Conservation (phyloP, 2,113 vertebrate genomes). For the Athene cunicularia region DNA sequence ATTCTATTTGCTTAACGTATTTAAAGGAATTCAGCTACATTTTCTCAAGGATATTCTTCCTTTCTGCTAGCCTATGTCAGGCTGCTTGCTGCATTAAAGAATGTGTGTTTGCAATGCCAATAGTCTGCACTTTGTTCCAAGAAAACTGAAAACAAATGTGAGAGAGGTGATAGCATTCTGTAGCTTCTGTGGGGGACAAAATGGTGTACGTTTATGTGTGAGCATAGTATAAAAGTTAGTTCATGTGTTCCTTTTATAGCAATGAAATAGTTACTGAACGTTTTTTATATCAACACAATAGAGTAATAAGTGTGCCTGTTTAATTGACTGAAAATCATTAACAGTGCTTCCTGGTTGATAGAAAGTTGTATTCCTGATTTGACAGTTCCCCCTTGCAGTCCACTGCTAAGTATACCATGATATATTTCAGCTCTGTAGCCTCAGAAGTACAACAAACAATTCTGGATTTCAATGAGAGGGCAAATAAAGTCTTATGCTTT, state of each 20-base stretch:
- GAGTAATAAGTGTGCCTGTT: background rate
- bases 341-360: background rate
- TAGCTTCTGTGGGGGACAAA: background rate
- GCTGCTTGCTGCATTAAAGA: background rate
- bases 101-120: background rate
- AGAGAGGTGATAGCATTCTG: background rate
- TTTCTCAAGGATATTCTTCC: background rate
- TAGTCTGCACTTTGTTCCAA: background rate
- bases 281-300: background rate
- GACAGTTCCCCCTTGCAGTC: background rate
- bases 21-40: background rate
- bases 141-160: background rate
- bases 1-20: background rate
- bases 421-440: background rate
- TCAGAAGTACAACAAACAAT: background rate
- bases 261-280: background rate
- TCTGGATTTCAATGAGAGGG: background rate
- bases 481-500: background rate
- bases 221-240: background rate
- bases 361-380: background rate
- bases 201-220: rapidly evolving
- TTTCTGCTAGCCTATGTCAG: background rate
- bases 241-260: background rate
- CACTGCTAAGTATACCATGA: background rate
- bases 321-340: conserved; percentile 14